Evolutionary conservation across 2,888 invertebrate species (phyloP).

Genomic region (Timema cristinae): DNA sequence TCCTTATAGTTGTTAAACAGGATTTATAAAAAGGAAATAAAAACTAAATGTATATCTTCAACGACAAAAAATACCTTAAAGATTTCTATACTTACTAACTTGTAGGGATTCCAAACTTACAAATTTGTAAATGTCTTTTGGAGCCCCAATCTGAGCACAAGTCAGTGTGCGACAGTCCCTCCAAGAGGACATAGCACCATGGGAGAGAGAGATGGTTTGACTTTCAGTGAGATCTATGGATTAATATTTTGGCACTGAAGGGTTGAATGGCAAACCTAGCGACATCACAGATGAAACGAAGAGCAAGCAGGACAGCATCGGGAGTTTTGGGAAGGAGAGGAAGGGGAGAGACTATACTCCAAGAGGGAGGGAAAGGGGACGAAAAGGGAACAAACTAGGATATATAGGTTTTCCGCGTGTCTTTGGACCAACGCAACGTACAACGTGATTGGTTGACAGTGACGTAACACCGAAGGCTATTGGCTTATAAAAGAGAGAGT

Average conservation of each 20-base stretch:
- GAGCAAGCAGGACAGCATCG: conserved; percentile 38
- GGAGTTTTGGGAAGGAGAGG: conserved; percentile 12
- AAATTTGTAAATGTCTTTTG: too few species aligned
- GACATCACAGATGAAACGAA: conserved; percentile 39
- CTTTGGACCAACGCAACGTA: conserved; percentile 9
- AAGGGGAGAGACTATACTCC: neutral
- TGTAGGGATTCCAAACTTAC: too few species aligned
- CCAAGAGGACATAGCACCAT: conserved; percentile 3
- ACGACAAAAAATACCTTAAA: too few species aligned
- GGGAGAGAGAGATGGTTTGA: conserved; percentile 24
- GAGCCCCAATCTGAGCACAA: too few species aligned
- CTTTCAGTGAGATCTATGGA: conserved; percentile 29
- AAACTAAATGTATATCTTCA: too few species aligned
- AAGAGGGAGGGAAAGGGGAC: conserved; percentile 17
- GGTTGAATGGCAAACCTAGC: conserved; percentile 33
- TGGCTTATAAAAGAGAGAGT: conserved; percentile 25
- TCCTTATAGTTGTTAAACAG: too few species aligned
- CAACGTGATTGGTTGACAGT: conserved; percentile 28
- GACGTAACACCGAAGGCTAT: conserved; percentile 30
- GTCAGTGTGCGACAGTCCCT: conserved; percentile 20
- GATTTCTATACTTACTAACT: too few species aligned
- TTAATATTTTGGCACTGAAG: conserved; percentile 33
- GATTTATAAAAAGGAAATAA: too few species aligned
- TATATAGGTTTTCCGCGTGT: conserved; percentile 14
- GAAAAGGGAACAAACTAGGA: conserved; percentile 20